Evolutionary conservation across 2,797 vertebrate species (phyloP).

Genomic region (Cirrhinus mrigala): DNA sequence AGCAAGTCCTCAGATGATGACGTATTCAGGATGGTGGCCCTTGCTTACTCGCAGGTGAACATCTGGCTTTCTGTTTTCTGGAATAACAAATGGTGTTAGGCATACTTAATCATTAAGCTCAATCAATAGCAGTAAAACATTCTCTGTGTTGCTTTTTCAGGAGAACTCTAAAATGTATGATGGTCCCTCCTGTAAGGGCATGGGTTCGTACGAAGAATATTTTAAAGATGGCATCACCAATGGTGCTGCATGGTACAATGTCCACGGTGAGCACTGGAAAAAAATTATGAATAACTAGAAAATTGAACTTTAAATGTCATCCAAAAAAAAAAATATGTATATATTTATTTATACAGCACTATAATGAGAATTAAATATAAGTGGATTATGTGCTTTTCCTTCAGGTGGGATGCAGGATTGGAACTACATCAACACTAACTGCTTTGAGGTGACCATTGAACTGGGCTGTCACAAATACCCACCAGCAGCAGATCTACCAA

Average conservation of each 20-base stretch:
- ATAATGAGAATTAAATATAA: neutral
- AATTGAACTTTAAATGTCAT: neutral
- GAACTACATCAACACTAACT: conserved; percentile 98
- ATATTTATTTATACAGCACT: too few species aligned
- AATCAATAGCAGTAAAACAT: neutral
- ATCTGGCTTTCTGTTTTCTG: neutral
- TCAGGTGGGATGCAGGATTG: conserved; percentile 99
- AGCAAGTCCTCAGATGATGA: conserved; percentile 90
- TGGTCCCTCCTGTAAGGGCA: conserved; percentile 87
- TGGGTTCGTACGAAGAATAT: conserved; percentile 82
- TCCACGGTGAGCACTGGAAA: conserved; percentile 81
- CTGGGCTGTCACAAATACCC: conserved; percentile 95
- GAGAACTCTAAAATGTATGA: conserved; percentile 90
- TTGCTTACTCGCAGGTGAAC: conserved; percentile 91
- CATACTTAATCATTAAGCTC: neutral
- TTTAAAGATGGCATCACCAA: conserved; percentile 95
- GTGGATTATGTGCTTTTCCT: neutral
- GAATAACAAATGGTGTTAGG: neutral
- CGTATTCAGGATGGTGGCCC: conserved; percentile 88
- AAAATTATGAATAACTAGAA: neutral
- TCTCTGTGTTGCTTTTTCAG: conserved; percentile 70
- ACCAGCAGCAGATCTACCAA: conserved; percentile 82
- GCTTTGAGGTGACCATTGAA: conserved; percentile 98
- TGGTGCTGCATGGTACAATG: conserved; percentile 94
- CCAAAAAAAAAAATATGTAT: too few species aligned